These are phyloP conservation scores for Pelecanoides urinatrix DNA, from an alignment of 2,113 vertebrate genomes.

Conservation along the genomic window DNA sequence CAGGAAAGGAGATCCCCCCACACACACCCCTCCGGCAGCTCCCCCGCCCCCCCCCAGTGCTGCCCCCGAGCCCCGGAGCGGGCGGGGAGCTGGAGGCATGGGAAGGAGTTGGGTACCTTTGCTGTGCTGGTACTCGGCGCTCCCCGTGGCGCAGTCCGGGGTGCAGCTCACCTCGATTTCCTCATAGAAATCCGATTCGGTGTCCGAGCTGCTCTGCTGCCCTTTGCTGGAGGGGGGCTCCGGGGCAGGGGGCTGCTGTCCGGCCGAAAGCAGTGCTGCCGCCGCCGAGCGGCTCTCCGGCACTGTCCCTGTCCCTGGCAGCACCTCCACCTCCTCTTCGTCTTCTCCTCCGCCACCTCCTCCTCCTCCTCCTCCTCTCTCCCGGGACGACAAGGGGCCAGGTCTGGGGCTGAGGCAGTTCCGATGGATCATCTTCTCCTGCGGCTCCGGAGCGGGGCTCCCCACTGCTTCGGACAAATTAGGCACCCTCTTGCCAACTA, in stretches of 20 bases:
- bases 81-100: constrained; percentile 19
- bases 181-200: constrained; percentile 98
- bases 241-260: constrained; percentile 65
- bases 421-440: constrained; percentile 83
- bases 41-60: background rate
- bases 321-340: constrained; percentile 74
- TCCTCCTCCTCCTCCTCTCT: constrained; percentile 72
- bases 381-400: constrained; percentile 76
- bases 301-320: constrained; percentile 77
- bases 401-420: constrained; percentile 83
- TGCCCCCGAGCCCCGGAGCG: background rate
- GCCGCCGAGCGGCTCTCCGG: constrained; percentile 78
- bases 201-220: constrained; percentile 92
- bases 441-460: constrained; percentile 78
- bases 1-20: background rate
- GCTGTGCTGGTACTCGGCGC: constrained; percentile 88
- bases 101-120: constrained; percentile 74
- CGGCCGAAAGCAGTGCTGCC: constrained; percentile 72
- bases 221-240: constrained; percentile 82
- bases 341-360: constrained; percentile 68
- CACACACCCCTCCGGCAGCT: background rate
- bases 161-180: constrained; percentile 99
- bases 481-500: constrained; percentile 83
- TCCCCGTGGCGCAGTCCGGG: constrained; percentile 85
- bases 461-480: constrained; percentile 82